A percentile compares a stretch with the other conserved stretches of the same genome.
These are phyloP conservation scores for Zapus hudsonius DNA, from an alignment of 2,113 vertebrate species.

Conservation along the genomic window DNA sequence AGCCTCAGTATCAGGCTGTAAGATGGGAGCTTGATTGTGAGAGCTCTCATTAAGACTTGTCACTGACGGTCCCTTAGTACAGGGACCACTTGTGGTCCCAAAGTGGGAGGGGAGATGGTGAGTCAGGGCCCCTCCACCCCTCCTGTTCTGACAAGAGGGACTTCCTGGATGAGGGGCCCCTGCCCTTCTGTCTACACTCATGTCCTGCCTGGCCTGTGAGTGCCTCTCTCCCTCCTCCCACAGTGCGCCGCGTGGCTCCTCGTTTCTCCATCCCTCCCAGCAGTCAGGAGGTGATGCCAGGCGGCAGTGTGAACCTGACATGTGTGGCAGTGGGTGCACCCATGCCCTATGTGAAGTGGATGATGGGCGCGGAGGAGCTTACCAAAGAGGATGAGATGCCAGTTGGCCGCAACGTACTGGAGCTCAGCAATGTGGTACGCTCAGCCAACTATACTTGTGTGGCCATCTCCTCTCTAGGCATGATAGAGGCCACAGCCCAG, in stretches of 20 bases:
- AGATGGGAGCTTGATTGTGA: conserved; percentile 24
- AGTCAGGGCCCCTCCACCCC: neutral
- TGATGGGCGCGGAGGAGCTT: conserved; percentile 91
- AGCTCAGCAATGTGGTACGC: conserved; percentile 93
- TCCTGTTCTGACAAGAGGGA: conserved; percentile 50
- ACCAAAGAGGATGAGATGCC: conserved; percentile 97
- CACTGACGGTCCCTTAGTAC: conserved; percentile 2
- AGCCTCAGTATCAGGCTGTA: neutral
- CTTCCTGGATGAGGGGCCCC: conserved; percentile 72
- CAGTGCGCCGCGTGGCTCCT: conserved; percentile 97
- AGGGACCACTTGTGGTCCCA: neutral
- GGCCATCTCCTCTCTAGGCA: conserved; percentile 95
- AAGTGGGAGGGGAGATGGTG: conserved; percentile 3
- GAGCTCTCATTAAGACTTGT: neutral
- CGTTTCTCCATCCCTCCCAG: conserved; percentile 99
- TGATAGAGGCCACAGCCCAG: conserved; percentile 96
- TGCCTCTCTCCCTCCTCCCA: conserved; percentile 84
- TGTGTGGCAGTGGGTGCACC: conserved; percentile 98
- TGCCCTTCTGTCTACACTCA: conserved; percentile 35
- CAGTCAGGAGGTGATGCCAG: conserved; percentile 98
- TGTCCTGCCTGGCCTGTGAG: conserved; percentile 80
- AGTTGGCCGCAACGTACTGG: conserved; percentile 94
- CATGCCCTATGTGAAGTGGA: conserved; percentile 99
- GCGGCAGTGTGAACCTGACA: conserved; percentile 96
- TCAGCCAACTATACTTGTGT: conserved; percentile 98